Conservation (phyloP, 2,888 invertebrate species). For the Caenorhabditis becei region DNA sequence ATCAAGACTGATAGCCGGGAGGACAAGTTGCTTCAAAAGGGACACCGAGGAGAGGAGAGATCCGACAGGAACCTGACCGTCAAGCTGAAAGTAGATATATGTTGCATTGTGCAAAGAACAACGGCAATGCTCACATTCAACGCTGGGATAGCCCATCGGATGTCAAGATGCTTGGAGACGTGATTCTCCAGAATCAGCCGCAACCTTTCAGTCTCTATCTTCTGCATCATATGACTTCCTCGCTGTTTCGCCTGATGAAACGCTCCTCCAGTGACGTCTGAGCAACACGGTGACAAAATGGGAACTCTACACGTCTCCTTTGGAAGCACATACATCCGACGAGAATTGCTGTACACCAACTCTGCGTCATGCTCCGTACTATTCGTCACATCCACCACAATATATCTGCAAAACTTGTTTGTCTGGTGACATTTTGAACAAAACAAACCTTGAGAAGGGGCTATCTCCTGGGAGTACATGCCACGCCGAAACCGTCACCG, state of each 20-base stretch:
- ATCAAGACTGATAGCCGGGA: slow-evolving; percentile 78
- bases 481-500: slow-evolving; percentile 81
- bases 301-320: slow-evolving; percentile 81
- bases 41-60: slow-evolving; percentile 79
- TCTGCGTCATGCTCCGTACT: slow-evolving; percentile 80
- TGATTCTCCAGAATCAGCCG: slow-evolving; percentile 76
- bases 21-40: slow-evolving; percentile 79
- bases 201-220: slow-evolving; percentile 74
- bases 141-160: slow-evolving; percentile 77
- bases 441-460: slow-evolving; percentile 67
- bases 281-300: slow-evolving; percentile 80
- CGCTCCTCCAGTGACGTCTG: slow-evolving; percentile 76
- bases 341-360: slow-evolving; percentile 73
- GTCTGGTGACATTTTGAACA: no score
- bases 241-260: slow-evolving; percentile 77
- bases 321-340: slow-evolving; percentile 77
- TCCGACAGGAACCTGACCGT: slow-evolving; percentile 80
- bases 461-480: slow-evolving; percentile 78
- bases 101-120: background rate
- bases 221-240: slow-evolving; percentile 80
- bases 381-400: slow-evolving; percentile 80
- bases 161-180: slow-evolving; percentile 78
- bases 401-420: slow-evolving; percentile 65
- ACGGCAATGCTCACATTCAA: slow-evolving; percentile 63
- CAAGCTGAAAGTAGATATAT: slow-evolving; percentile 62